A percentile compares a stretch with the other conserved stretches of the same genome.
These are phyloP conservation scores for Heliothis subflexa DNA, from an alignment of 1,140 invertebrate species.

Conservation along the genomic window DNA sequence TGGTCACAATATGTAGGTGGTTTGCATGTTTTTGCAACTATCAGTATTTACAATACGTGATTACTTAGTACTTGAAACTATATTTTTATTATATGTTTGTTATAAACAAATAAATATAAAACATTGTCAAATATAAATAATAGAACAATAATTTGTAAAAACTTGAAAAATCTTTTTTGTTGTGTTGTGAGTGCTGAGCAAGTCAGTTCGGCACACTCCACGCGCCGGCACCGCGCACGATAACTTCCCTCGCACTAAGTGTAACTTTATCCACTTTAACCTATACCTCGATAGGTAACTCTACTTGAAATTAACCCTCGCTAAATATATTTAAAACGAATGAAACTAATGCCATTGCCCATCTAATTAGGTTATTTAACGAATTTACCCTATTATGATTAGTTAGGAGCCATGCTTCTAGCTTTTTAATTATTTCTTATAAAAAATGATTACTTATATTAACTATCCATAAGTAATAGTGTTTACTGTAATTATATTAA, in stretches of 20 bases:
- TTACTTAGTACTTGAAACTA: no score
- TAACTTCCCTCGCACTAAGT: not conserved
- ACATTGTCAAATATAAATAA: no score
- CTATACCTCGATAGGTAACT: not conserved
- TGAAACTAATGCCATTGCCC: not conserved
- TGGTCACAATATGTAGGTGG: no score
- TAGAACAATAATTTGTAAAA: no score
- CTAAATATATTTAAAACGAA: not conserved
- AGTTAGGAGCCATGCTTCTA: not conserved
- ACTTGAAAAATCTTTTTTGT: no score
- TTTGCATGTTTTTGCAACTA: no score
- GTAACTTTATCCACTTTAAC: not conserved
- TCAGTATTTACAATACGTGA: no score
- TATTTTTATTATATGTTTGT: no score
- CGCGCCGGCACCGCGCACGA: not conserved
- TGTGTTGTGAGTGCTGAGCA: no score
- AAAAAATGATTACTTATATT: not conserved
- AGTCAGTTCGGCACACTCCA: no score
- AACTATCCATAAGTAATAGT: no score
- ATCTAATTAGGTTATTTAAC: not conserved
- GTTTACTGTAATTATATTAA: not conserved
- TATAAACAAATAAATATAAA: no score
- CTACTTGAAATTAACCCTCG: not conserved
- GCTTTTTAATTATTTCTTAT: not conserved
- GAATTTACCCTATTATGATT: not conserved